A percentile compares a stretch with the other conserved stretches of the same genome.
phyloP scores from a whole-genome alignment of 2,888 invertebrate species.

The Tenthredo distinguenda region DNA sequence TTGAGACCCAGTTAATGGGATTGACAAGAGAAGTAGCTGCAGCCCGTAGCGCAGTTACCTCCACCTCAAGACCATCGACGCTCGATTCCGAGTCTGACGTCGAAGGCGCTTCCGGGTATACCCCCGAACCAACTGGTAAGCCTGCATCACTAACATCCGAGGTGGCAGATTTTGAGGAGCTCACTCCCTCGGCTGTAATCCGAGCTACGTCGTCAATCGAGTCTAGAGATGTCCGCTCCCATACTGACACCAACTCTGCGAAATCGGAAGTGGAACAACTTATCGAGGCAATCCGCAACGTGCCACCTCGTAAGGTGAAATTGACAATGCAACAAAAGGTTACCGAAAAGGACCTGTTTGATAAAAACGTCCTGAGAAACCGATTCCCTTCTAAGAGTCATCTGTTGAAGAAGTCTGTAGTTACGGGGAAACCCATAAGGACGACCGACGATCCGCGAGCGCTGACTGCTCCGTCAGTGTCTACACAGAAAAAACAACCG shows the following conservation, averaged over 20 bases:
- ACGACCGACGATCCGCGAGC: background rate
- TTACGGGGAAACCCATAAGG: background rate
- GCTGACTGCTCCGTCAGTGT: background rate
- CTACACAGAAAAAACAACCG: background rate
- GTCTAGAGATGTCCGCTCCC: too few species aligned
- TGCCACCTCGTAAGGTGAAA: conserved; percentile 35
- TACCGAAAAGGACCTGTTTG: background rate
- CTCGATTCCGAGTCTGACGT: too few species aligned
- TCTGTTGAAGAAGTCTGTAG: background rate
- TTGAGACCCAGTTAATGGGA: background rate
- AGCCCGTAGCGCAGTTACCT: background rate
- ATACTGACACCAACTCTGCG: background rate
- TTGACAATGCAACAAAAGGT: background rate
- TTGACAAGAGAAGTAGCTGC: background rate
- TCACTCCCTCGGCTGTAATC: too few species aligned
- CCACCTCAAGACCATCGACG: too few species aligned
- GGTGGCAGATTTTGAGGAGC: too few species aligned
- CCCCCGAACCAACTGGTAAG: too few species aligned
- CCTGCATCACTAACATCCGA: too few species aligned
- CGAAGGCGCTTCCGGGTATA: too few species aligned
- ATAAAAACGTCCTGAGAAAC: background rate
- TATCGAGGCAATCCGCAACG: background rate
- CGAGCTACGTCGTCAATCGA: too few species aligned
- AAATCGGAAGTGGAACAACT: conserved; percentile 16
- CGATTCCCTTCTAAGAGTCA: background rate